A percentile compares a stretch with the other conserved stretches of the same genome.
Evolutionary conservation across 2,797 vertebrate species (phyloP).

Genomic region (Poeciliopsis infans): DNA sequence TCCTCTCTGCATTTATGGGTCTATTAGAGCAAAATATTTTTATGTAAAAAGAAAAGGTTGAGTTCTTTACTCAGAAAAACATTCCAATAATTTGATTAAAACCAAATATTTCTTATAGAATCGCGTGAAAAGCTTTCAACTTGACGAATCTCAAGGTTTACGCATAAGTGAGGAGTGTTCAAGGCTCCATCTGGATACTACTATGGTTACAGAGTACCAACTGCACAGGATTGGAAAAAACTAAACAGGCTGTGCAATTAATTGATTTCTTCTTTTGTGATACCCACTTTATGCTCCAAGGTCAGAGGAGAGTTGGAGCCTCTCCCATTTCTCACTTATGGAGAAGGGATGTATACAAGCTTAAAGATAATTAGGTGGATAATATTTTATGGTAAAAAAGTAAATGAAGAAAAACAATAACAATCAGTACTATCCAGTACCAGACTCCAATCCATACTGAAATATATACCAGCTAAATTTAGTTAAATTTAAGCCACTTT

Average conservation of each 20-base stretch:
- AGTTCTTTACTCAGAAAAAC: not conserved
- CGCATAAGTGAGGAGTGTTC: not conserved
- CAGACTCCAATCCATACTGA: not conserved
- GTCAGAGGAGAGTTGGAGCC: not conserved
- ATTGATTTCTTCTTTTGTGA: not conserved
- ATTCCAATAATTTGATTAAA: not conserved
- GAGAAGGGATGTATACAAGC: not conserved
- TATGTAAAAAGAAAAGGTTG: not conserved
- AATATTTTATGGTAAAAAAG: not conserved
- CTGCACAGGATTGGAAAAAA: not conserved
- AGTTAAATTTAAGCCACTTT: not conserved
- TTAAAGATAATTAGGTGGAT: not conserved
- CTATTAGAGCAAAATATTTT: not conserved
- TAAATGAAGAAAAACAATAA: not conserved
- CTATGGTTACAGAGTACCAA: not conserved
- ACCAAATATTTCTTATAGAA: not conserved
- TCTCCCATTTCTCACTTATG: not conserved
- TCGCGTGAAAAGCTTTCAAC: not conserved
- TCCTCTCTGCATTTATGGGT: not conserved
- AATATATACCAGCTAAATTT: not conserved
- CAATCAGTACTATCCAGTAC: not conserved
- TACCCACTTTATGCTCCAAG: not conserved
- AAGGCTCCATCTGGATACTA: slow-evolving; percentile 2
- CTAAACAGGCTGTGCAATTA: not conserved
- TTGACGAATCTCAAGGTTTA: not conserved